Conservation (phyloP, 2,113 vertebrate genomes). For the Chrysochloris asiatica region DNA sequence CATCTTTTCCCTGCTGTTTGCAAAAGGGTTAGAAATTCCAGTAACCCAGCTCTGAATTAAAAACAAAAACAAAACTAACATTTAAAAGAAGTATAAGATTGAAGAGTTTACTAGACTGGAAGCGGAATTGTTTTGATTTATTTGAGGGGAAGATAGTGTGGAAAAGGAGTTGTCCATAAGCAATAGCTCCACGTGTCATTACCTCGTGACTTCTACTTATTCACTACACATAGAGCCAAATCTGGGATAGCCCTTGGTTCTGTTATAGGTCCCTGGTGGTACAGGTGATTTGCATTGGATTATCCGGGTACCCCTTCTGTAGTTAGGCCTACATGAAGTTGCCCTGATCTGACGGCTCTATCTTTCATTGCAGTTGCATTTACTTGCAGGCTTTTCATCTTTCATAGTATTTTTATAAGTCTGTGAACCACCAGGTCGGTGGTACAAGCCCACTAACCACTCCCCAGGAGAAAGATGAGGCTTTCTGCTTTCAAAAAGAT, state of each 20-base stretch:
- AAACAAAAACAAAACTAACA: neutral
- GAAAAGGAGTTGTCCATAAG: neutral
- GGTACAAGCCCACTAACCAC: too few species aligned
- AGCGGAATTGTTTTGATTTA: neutral
- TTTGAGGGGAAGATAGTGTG: neutral
- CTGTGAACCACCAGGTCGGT: too few species aligned
- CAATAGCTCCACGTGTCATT: neutral
- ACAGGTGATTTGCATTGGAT: neutral
- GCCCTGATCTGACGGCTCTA: neutral
- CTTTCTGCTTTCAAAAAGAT: too few species aligned
- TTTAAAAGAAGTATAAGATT: constrained; percentile 38
- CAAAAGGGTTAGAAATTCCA: constrained; percentile 18
- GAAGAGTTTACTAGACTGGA: neutral
- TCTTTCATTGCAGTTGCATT: neutral
- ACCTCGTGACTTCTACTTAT: neutral
- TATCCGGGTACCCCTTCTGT: too few species aligned
- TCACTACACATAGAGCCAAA: neutral
- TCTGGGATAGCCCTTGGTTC: neutral
- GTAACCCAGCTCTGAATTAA: neutral
- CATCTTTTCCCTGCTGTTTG: neutral
- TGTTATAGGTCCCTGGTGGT: neutral
- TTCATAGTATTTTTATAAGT: neutral
- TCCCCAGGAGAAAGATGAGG: too few species aligned
- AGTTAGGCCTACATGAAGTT: neutral
- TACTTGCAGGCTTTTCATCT: neutral